Conservation (phyloP, 37 sponge, comb jelly and placozoan species). For the Cliona cf. orientalis region DNA sequence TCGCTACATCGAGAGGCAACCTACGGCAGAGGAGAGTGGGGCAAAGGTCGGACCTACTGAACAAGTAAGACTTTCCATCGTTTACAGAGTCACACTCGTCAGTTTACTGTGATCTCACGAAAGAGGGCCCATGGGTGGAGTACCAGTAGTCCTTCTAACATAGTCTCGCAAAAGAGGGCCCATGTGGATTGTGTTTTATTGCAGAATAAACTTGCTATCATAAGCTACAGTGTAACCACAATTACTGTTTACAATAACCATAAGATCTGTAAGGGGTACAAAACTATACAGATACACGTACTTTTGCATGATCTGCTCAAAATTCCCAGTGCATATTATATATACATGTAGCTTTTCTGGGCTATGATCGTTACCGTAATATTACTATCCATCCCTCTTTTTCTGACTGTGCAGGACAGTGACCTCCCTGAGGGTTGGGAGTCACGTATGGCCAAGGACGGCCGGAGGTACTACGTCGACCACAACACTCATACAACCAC, state of each 20-base stretch:
- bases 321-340: no score
- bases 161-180: neutral
- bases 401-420: slow-evolving; percentile 33
- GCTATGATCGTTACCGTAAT: neutral
- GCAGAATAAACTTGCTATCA: no score
- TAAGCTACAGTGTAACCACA: no score
- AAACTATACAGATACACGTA: no score
- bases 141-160: neutral
- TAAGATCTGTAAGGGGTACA: no score
- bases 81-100: neutral
- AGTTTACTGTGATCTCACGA: neutral
- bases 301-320: no score
- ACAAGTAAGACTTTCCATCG: slow-evolving; percentile 49
- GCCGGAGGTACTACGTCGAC: slow-evolving; percentile 74
- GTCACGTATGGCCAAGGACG: slow-evolving; percentile 49
- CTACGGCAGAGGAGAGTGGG: neutral
- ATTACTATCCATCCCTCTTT: neutral
- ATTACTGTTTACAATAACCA: no score
- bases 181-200: no score
- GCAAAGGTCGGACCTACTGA: slow-evolving; percentile 9
- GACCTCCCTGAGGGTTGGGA: slow-evolving; percentile 82
- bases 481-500: slow-evolving; percentile 75
- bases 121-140: neutral
- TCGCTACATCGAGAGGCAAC: slow-evolving; percentile 9
- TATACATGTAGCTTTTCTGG: no score